Evolutionary conservation across 2,113 vertebrate species (phyloP).

Genomic region (Pholis gunnellus): DNA sequence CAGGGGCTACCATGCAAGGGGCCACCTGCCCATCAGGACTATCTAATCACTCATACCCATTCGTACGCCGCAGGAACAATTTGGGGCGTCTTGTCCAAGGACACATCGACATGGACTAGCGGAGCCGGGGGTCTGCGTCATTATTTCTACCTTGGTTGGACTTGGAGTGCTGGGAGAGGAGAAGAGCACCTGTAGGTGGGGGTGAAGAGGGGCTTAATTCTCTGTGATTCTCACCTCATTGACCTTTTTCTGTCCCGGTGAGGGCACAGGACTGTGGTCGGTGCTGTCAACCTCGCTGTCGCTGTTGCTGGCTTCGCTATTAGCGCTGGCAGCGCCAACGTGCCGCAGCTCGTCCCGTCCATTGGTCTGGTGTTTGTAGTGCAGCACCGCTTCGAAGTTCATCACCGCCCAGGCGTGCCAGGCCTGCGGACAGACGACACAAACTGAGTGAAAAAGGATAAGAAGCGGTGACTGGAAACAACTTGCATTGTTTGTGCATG

Average conservation of each 20-base stretch:
- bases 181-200: neutral
- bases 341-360: slow-evolving; percentile 92
- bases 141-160: neutral
- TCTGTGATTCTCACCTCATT: slow-evolving; percentile 86
- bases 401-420: slow-evolving; percentile 99
- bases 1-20: too few species aligned
- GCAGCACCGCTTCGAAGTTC: slow-evolving; percentile 98
- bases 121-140: neutral
- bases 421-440: slow-evolving; percentile 83
- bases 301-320: slow-evolving; percentile 95
- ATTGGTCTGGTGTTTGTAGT: slow-evolving; percentile 98
- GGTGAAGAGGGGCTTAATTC: neutral
- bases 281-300: slow-evolving; percentile 94
- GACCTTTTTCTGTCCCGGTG: slow-evolving; percentile 94
- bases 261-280: slow-evolving; percentile 94
- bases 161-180: neutral
- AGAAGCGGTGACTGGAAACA: slow-evolving; percentile 32
- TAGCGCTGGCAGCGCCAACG: slow-evolving; percentile 89
- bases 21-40: too few species aligned
- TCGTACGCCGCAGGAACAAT: too few species aligned
- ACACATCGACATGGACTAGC: too few species aligned
- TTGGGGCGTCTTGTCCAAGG: too few species aligned
- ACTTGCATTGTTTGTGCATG: slow-evolving; percentile 47
- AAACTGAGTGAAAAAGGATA: slow-evolving; percentile 17
- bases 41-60: too few species aligned